Evolutionary conservation across 2,888 invertebrate species (phyloP).

Genomic region (Diabrotica balteata): DNA sequence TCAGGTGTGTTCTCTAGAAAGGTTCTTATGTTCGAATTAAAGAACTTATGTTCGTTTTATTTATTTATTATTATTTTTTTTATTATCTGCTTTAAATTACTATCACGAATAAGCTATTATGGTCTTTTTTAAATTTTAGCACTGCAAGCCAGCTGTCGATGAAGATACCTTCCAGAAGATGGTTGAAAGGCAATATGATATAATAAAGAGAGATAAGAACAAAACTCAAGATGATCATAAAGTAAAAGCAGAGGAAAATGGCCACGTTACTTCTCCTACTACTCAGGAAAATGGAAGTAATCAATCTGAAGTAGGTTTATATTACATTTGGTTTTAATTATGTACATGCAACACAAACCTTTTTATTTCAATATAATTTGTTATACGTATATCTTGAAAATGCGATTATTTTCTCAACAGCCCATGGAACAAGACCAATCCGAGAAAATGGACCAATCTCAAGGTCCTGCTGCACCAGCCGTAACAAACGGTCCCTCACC

Average conservation of each 20-base stretch:
- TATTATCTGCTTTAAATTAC: no score
- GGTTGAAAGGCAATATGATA: constrained; percentile 86
- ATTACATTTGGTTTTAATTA: no score
- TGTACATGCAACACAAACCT: no score
- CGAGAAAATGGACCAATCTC: constrained; percentile 31
- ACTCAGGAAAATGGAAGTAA: constrained; percentile 38
- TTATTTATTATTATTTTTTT: no score
- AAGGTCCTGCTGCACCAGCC: constrained; percentile 27
- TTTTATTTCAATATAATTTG: no score
- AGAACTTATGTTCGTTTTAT: no score
- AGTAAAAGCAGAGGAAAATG: constrained; percentile 60
- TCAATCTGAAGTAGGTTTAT: constrained; percentile 41
- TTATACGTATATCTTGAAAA: no score
- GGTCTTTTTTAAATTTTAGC: constrained; percentile 60
- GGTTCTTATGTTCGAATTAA: no score
- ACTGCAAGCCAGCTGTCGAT: constrained; percentile 90
- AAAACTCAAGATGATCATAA: constrained; percentile 65
- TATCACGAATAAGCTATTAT: neutral
- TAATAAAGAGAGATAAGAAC: constrained; percentile 72
- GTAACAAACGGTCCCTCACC: constrained; percentile 39
- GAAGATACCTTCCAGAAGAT: constrained; percentile 92
- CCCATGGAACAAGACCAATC: constrained; percentile 44
- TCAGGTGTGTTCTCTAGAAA: no score
- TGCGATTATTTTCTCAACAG: constrained; percentile 24
- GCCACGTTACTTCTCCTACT: constrained; percentile 46